Percentiles rank a stretch among this genome's conserved stretches.
Evolutionary conservation across 1,140 invertebrate genomes (phyloP).

Genomic region (Phymastichus coffea): DNA sequence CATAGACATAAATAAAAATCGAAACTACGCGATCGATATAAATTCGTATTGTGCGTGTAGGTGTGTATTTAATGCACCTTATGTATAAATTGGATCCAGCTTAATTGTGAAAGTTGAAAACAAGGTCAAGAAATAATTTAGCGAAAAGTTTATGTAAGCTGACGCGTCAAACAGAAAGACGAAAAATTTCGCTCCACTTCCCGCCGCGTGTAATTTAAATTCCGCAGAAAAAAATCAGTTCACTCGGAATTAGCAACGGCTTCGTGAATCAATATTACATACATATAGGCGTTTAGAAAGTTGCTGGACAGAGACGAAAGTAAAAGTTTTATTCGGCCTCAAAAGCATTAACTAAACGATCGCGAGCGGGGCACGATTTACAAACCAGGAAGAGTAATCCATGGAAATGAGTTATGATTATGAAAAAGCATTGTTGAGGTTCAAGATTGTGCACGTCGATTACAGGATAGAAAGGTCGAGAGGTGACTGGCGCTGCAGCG

Average conservation of each 20-base stretch:
- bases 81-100: constrained; percentile 8
- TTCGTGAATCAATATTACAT: too few species aligned
- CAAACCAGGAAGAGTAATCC: not conserved
- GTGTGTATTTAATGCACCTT: too few species aligned
- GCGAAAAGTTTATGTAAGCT: constrained; percentile 2
- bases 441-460: too few species aligned
- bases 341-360: too few species aligned
- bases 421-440: too few species aligned
- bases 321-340: constrained; percentile 18
- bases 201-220: too few species aligned
- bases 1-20: too few species aligned
- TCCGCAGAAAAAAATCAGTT: too few species aligned
- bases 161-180: not conserved
- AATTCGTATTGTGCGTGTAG: not conserved
- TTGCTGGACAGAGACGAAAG: constrained; percentile 12
- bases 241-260: too few species aligned
- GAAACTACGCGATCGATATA: not conserved
- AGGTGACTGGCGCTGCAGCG: not conserved
- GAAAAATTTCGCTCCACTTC: constrained; percentile 7
- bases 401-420: too few species aligned
- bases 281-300: constrained; percentile 21
- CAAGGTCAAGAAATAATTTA: constrained; percentile 16
- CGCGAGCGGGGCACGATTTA: not conserved
- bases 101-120: constrained; percentile 25
- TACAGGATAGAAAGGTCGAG: constrained; percentile 18